Percentiles rank a stretch among this genome's conserved stretches.
Evolutionary conservation across 1,140 invertebrate species (phyloP).

Genomic region (Aleiodes sp.): DNA sequence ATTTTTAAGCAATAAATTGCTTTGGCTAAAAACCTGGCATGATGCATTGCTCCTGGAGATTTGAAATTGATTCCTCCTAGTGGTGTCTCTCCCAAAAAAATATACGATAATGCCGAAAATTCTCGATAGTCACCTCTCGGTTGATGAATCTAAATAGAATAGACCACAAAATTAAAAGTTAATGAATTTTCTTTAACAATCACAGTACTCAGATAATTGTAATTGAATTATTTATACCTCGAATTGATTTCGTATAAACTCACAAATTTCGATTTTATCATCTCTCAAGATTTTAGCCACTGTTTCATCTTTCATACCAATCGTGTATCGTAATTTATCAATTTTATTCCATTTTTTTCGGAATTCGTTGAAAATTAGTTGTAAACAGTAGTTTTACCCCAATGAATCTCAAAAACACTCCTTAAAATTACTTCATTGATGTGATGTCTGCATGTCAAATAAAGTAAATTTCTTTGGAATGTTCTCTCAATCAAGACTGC

Average conservation of each 20-base stretch:
- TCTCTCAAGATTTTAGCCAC: background rate
- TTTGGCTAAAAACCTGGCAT: conserved; percentile 43
- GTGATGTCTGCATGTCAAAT: conserved; percentile 19
- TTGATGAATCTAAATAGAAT: conserved; percentile 10
- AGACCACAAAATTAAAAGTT: background rate
- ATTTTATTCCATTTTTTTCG: conserved; percentile 15
- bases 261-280: conserved; percentile 26
- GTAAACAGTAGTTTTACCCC: conserved; percentile 2
- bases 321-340: background rate
- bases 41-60: conserved; percentile 35
- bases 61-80: conserved; percentile 28
- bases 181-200: background rate
- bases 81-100: conserved; percentile 35
- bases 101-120: conserved; percentile 33
- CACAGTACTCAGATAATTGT: background rate
- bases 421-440: background rate
- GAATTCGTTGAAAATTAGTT: conserved; percentile 16
- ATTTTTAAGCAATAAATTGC: conserved; percentile 42
- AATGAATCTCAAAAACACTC: background rate
- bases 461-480: background rate
- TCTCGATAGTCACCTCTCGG: conserved; percentile 37
- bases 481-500: background rate
- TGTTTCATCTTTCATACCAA: conserved; percentile 25
- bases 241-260: conserved; percentile 21
- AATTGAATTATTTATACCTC: conserved; percentile 11